Evolutionary conservation across 2,888 invertebrate genomes (phyloP).

Genomic region (Rotaria macrura): DNA sequence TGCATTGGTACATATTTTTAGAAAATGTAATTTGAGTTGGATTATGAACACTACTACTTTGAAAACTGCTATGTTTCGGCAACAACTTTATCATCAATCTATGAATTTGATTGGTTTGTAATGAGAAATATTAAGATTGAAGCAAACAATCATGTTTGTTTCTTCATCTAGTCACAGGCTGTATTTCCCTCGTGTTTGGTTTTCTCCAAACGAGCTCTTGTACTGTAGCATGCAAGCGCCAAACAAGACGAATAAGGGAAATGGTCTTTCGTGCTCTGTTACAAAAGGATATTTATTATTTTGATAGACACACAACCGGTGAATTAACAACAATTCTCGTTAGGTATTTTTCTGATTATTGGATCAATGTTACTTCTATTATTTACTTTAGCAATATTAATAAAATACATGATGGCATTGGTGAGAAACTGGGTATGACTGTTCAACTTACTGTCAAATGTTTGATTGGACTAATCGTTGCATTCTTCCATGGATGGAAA

Average conservation of each 20-base stretch:
- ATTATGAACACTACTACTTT: background rate
- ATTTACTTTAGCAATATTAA: constrained; percentile 40
- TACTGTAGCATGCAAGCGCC: background rate
- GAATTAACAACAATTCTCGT: background rate
- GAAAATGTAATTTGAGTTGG: background rate
- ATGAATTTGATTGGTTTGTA: background rate
- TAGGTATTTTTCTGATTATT: background rate
- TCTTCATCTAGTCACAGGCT: background rate
- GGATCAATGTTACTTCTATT: background rate
- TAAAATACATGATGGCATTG: constrained; percentile 67
- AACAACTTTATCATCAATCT: background rate
- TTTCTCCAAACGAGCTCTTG: background rate
- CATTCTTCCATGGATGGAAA: constrained; percentile 54
- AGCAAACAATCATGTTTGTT: background rate
- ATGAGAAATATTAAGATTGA: background rate
- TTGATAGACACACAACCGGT: constrained; percentile 39
- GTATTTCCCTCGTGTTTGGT: background rate
- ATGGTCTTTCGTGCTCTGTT: constrained; percentile 18
- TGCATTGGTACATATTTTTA: background rate
- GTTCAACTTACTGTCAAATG: constrained; percentile 62
- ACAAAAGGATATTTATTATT: constrained; percentile 40
- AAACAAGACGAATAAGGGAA: background rate
- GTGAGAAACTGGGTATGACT: constrained; percentile 68
- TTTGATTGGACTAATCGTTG: constrained; percentile 59
- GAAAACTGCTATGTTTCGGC: background rate